Base-by-base conservation (phyloP, 1,140 invertebrate species). In the Drosophila prosaltans region DNA sequence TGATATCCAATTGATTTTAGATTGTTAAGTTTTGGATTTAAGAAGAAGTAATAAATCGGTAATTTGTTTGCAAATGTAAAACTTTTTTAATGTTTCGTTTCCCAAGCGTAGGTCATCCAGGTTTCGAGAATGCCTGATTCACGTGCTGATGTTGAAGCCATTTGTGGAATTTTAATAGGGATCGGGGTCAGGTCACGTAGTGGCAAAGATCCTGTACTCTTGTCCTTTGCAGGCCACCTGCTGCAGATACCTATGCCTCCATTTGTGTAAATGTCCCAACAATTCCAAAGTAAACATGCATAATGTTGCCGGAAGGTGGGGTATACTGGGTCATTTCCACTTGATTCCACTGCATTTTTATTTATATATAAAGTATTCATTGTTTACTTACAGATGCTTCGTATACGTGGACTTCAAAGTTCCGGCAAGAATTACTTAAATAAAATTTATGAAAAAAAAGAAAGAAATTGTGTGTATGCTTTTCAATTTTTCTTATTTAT, bases 141-240 rank as follows among this genome's bases (percentile, higher is more conserved):
- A 24, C 9, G 24, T 48, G 21, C 9, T 51, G 7, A 8, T 51
- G 21, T 24, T 51, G 45, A 48, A 48, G 45, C 45, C 21, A 26
- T 51, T 51, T 51, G 24, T 51, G 24, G 24, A 26, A 51, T 51
- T 51, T 51, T 9, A 51, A 51, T 51, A 7, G 45, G 45, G 45
- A 51, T 51, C 45, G 45, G 45, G 45, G 45, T 51, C 45, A 26
- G 45, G 45, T 51, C 45, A 51, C 45, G 45, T 51, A 51, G 8
- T 2, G 8, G 45, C 2, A 51, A 24, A 51, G 45, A 51, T 51
- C 45, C n/a, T 26, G 24, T 24, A 7, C 45, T 48, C 45, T 16
- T 45, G 43, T 16, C 43, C 16, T 16, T 16, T 16, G 16, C 16
- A 16, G 16, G 16, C 16, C 43, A 45, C n/a, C 43, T 21, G 45